These are phyloP conservation scores for Zele albiditarsus DNA, from an alignment of 2,888 invertebrate species.

Conservation along the genomic window DNA sequence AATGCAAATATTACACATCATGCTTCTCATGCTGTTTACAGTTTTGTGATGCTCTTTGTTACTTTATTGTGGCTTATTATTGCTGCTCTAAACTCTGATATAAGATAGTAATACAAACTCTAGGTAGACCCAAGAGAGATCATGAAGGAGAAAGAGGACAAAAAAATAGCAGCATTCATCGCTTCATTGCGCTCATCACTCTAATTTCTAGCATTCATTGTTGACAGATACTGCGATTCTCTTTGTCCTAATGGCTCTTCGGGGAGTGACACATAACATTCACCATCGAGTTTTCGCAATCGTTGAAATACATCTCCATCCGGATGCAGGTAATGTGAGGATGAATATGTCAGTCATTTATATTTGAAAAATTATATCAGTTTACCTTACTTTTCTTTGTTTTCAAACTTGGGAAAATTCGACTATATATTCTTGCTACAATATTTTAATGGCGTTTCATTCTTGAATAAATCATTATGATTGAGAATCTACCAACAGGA, in stretches of 20 bases:
- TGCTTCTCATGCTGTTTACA: neutral
- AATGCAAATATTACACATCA: neutral
- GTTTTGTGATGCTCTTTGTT: neutral
- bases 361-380: too few relatives aligned
- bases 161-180: neutral
- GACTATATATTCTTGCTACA: too few relatives aligned
- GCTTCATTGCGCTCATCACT: neutral
- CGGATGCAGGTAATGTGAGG: neutral
- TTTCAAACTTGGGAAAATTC: too few relatives aligned
- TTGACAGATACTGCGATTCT: slow-evolving; percentile 7
- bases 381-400: too few relatives aligned
- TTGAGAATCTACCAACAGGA: too few relatives aligned
- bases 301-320: neutral
- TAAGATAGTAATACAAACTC: neutral
- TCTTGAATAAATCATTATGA: too few relatives aligned
- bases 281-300: neutral
- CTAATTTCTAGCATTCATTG: slow-evolving; percentile 8
- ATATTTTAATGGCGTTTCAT: too few relatives aligned
- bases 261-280: neutral
- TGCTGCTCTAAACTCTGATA: slow-evolving; percentile 4
- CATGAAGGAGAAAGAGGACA: neutral
- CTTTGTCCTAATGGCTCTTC: slow-evolving; percentile 2
- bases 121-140: slow-evolving; percentile 9
- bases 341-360: too few relatives aligned
- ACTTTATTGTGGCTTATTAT: slow-evolving; percentile 27